Evolutionary conservation across 1,140 invertebrate species (phyloP), one percentile per base, ranked within the genome.

Genomic region (Drosophila fuyamai): DNA sequence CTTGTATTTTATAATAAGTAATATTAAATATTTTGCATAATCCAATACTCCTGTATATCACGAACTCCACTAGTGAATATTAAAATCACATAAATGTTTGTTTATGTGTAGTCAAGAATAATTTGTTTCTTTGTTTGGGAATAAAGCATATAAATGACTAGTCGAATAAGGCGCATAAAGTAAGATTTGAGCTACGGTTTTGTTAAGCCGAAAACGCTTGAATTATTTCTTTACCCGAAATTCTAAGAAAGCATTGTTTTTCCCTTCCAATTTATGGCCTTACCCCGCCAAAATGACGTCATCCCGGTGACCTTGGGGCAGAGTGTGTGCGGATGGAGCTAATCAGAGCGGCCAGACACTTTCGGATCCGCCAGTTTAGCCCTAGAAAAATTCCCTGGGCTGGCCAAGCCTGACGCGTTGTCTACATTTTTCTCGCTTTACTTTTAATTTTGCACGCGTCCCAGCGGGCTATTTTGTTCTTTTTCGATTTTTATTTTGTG

Each of bases 391-490:
- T 32, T 62, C 41, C 12, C 43, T 27, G 58, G 57, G 61, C 50
- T 46, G 53, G 60, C 63, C 66, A 40, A 16, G 48, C 46, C 63
- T 80, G 72, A 59, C 58, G 51, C 59, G 63, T 61, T 80, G 76
- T 79, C 71, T 67, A 68, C 76, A 77, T 81, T 85, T 86, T 85
- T 88, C 83, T 83, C 79, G 84, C 77, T 81, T 89, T 58, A 79
- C 85, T 89, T 88, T 89, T 89, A 84, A 84, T 84, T 89, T 89
- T 89, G 81, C 84, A 84, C 84, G 80, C 84, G 77, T 80, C 82
- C 79, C 71, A 78, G 47, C 82, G 67, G 67, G 67, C 71, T 71
- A 44, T 53, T 56, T 50, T 7, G 14, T 46, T 13, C n/a, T 35
- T 40, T 16, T 53, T 35, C n/a, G n/a, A 14, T 47, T 29, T 27